phyloP scores from a whole-genome alignment of 2,113 vertebrate genomes.

The Chauna torquata region DNA sequence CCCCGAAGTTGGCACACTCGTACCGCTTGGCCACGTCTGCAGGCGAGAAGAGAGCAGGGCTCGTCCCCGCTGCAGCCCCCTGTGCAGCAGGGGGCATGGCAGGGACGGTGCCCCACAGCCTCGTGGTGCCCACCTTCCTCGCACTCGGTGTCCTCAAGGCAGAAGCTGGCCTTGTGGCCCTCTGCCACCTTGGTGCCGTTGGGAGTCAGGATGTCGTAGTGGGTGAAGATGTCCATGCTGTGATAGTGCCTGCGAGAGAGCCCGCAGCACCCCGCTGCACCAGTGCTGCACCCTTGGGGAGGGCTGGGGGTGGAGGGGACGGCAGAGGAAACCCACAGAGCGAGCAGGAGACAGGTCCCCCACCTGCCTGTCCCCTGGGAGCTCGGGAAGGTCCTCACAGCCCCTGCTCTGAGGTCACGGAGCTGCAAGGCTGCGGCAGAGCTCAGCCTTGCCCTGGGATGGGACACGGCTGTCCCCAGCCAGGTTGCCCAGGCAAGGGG shows the following conservation, averaged over 20 bases:
- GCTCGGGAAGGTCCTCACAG: not conserved
- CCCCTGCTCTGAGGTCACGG: not conserved
- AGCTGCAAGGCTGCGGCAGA: not conserved
- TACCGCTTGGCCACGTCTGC: conserved; percentile 92
- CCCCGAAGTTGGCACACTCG: conserved; percentile 97
- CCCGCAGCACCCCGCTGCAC: not conserved
- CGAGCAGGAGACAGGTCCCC: not conserved
- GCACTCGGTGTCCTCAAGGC: conserved; percentile 94
- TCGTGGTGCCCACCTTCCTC: conserved; percentile 79
- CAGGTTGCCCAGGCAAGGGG: not conserved
- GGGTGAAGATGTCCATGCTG: conserved; percentile 98
- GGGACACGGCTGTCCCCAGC: not conserved
- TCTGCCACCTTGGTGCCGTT: conserved; percentile 95
- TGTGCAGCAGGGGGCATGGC: accelerated
- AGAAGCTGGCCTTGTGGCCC: conserved; percentile 98
- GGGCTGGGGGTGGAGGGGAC: not conserved
- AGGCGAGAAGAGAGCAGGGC: not conserved
- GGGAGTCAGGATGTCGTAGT: conserved; percentile 91
- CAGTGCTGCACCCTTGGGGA: not conserved
- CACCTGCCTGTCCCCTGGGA: accelerated
- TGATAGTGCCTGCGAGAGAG: conserved; percentile 89
- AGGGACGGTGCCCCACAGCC: accelerated
- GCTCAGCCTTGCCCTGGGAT: not conserved
- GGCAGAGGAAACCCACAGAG: not conserved
- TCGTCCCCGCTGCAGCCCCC: not conserved